Conservation (phyloP, 2,797 vertebrate species). For the Aphelocoma californica region DNA sequence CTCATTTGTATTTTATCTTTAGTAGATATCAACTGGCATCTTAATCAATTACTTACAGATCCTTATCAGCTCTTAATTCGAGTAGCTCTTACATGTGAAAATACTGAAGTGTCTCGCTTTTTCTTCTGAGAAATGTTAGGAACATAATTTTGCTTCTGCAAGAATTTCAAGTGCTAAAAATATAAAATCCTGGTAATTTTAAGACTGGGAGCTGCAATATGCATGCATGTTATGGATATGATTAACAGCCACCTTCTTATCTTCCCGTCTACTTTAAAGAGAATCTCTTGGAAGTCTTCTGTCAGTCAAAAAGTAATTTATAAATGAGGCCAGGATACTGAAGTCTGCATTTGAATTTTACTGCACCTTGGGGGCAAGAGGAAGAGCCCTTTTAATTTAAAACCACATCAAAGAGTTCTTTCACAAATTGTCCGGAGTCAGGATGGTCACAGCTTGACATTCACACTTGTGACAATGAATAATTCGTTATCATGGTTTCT, state of each 20-base stretch:
- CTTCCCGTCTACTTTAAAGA: not conserved
- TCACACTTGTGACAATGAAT: not conserved
- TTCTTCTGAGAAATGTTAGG: not conserved
- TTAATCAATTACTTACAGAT: conserved; percentile 8
- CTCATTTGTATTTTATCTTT: conserved; percentile 30
- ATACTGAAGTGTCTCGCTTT: not conserved
- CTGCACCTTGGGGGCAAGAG: not conserved
- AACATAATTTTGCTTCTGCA: not conserved
- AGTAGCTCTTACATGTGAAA: not conserved
- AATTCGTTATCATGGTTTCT: not conserved
- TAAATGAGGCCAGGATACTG: not conserved
- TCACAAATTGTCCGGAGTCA: not conserved
- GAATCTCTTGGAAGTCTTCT: not conserved
- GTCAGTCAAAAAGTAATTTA: conserved; percentile 19
- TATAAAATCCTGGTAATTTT: not conserved
- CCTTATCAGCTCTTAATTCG: not conserved
- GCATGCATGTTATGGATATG: not conserved
- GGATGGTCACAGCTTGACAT: not conserved
- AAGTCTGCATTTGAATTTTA: not conserved
- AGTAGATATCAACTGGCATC: not conserved
- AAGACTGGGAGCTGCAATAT: not conserved
- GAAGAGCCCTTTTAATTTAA: not conserved
- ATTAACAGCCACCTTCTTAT: conserved; percentile 19
- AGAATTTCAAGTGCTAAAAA: conserved; percentile 26
- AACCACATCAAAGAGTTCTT: not conserved